Percentiles rank a stretch among this genome's conserved stretches.
Evolutionary conservation across 2,113 vertebrate species (phyloP).

Genomic region (Nycticebus coucang): DNA sequence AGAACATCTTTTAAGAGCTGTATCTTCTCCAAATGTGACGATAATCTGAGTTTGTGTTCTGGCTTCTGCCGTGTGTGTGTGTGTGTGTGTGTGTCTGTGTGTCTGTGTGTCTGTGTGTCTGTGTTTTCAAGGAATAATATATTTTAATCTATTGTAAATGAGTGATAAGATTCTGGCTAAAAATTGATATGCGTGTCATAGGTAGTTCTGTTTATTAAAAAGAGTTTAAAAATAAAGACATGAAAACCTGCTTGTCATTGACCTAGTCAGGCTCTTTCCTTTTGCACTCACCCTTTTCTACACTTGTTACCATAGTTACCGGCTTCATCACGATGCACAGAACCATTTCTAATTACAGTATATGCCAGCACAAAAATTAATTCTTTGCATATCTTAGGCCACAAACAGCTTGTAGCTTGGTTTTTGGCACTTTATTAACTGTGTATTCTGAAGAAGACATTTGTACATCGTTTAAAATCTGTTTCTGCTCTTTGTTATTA

Average conservation of each 20-base stretch:
- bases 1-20: background rate
- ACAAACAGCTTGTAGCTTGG: constrained; percentile 84
- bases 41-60: background rate
- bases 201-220: constrained; percentile 62
- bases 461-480: constrained; percentile 75
- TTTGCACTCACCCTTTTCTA: constrained; percentile 81
- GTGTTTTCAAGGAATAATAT: background rate
- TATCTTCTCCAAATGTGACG: background rate
- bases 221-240: constrained; percentile 79
- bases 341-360: constrained; percentile 89
- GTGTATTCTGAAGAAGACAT: constrained; percentile 77
- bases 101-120: background rate
- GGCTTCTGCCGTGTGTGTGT: background rate
- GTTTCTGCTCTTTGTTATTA: constrained; percentile 72
- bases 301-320: constrained; percentile 88
- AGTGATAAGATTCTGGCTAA: constrained; percentile 60
- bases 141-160: constrained; percentile 47
- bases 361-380: constrained; percentile 88
- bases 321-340: constrained; percentile 86
- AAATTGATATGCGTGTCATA: constrained; percentile 47
- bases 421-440: constrained; percentile 82
- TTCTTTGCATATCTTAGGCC: constrained; percentile 85
- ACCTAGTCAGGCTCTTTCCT: constrained; percentile 77
- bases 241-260: constrained; percentile 78
- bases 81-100: background rate